Evolutionary conservation across 2,797 vertebrate genomes (phyloP), one percentile per base, ranked within the genome.

Genomic region (Carcharodon carcharias): DNA sequence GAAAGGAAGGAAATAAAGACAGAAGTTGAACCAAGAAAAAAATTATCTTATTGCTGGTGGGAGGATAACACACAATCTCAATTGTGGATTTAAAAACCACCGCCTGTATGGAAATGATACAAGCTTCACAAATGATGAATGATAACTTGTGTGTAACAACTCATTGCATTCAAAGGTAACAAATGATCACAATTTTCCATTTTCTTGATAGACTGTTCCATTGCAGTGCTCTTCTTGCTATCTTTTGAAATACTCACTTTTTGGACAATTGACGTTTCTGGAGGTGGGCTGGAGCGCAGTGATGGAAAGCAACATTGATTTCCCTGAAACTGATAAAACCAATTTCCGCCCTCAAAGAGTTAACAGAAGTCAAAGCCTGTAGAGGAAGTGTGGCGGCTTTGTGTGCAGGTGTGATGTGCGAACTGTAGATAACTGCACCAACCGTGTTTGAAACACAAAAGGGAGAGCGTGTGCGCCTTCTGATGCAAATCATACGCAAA

Each of bases 401-500:
- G 89, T 92, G 94, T 95, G 94, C 67, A 73, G 94, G 69, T 77
- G 94, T 77, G 31, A 54, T 28, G 94, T 40, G 4, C 50, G 28
- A 67, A 95, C n/a, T 56, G 94, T 35, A 95, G 63, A 95, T 93
- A 45, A 77, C 69, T 73, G 94, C 71, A 95, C 71, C 14, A 35
- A 71, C 7, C 2, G 5, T 35, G 35, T n/a, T 65, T 40, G 6
- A 40, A 21, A 26, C 35, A 35, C 56, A 95, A 69, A n/a, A 56
- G 28, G 9, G 50, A 71, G 26, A 16, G 69, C 2, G 0, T 95
- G 69, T 23, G 1, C 3, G 50, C 69, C 93, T 65, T 21, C 94
- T 50, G 26, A 95, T 56, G 94, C 94, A 95, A 95, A 71, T 95
- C 14, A n/a, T 56, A 95, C 95, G 94, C 94, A 95, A 95, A 95